Conservation (phyloP, 2,113 vertebrate species). For the Gallinago jamesoni region DNA sequence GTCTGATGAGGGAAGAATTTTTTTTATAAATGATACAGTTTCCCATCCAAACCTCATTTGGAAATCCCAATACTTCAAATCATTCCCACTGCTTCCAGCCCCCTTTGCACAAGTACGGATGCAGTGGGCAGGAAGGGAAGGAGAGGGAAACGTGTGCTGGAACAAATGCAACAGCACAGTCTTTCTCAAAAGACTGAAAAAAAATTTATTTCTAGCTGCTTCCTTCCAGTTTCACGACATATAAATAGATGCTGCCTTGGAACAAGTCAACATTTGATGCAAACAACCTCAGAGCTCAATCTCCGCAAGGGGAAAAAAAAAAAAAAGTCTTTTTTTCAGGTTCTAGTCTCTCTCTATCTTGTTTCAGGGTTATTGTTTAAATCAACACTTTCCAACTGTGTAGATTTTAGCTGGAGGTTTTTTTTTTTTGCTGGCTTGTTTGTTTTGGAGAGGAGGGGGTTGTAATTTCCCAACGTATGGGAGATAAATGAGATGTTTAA, state of each 20-base stretch:
- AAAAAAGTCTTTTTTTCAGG: neutral
- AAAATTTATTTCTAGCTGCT: neutral
- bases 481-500: slow-evolving; percentile 65
- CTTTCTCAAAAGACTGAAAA: neutral
- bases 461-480: slow-evolving; percentile 53
- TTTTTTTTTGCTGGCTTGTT: slow-evolving; percentile 13
- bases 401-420: slow-evolving; percentile 47
- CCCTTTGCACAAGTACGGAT: neutral
- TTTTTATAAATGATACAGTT: neutral
- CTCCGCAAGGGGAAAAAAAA: neutral
- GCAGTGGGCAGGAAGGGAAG: neutral
- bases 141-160: neutral
- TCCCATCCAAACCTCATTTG: fast-evolving
- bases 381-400: slow-evolving; percentile 40
- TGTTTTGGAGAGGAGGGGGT: slow-evolving; percentile 48
- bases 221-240: neutral
- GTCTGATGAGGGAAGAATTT: neutral
- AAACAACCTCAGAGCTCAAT: slow-evolving; percentile 25
- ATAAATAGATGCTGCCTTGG: neutral
- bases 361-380: slow-evolving; percentile 40
- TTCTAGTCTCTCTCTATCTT: neutral
- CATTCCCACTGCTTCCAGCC: neutral
- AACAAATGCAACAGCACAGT: neutral
- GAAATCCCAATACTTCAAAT: neutral
- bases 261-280: slow-evolving; percentile 20